Base-by-base conservation (phyloP, 2,797 vertebrate genomes). In the Petrocephalus sullivani region DNA sequence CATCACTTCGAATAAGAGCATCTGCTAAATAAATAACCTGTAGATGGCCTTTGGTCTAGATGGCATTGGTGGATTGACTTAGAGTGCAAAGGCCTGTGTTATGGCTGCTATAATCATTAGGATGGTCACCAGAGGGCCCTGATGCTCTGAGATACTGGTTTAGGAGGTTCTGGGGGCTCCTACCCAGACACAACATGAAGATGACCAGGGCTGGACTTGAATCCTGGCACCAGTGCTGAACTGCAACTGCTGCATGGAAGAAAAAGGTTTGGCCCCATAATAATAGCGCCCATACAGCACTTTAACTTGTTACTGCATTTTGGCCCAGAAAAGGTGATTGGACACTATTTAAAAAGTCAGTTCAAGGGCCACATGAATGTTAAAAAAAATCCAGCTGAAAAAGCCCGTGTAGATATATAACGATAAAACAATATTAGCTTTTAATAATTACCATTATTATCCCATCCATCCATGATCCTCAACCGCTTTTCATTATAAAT, bases 381-480 rank as follows among this genome's bases (percentile, higher is more conserved):
- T 56, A 56, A 37, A 78, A n/a, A 9, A 78, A 54, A 9, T 23
- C 53, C 23, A 28, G 10, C 5, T 85, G 49, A 46, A 85, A 85
- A 85, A 54, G 21, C 21, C 3, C 0, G 8, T 21, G 21, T 49
- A 83, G 37, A 83, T 84, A 56, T 84, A 56, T 84, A 54, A 84
- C n/a, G 12, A 54, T 85, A 28, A 54, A 54, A 84, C 82, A 85
- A 85, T 85, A 23, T 84, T 85, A 28, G 56, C 23, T 85, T 56
- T 54, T 85, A 85, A 56, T 85, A 85, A 85, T 54, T 33, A 28
- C 21, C 12, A 84, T 16, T 14, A 53, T 84, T 28, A 53, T 56
- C 10, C 16, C 67, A 19, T 78, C 37, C 71, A 78, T 78, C 16
- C 41, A 71, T 78, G 33, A 46, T 46, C 71, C 6, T 7, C 14